Evolutionary conservation across 2,113 vertebrate genomes (phyloP).

Genomic region (crab-eating macaque (Macaca fascicularis)): T2T-MFA8v1.1 NC_088386.1:50888501-50889000

Average conservation of each 20-base stretch:
- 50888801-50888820: neutral
- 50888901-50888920: neutral
- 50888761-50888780: neutral
- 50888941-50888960: neutral
- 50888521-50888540: neutral
- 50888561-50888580: neutral
- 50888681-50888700: rapidly evolving
- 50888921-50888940: neutral
- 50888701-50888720: neutral
- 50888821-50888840: neutral
- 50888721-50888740: neutral
- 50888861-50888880: neutral
- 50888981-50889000: neutral
- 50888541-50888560: neutral
- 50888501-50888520: neutral
- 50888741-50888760: neutral
- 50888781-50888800: neutral
- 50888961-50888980: neutral
- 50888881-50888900: neutral
- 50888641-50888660: neutral
- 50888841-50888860: neutral
- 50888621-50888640: neutral
- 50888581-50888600: neutral
- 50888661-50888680: neutral
- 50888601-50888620: neutral